These are phyloP conservation scores for Melinaea marsaeus DNA, from an alignment of 2,888 invertebrate genomes.

Conservation along the genomic window DNA sequence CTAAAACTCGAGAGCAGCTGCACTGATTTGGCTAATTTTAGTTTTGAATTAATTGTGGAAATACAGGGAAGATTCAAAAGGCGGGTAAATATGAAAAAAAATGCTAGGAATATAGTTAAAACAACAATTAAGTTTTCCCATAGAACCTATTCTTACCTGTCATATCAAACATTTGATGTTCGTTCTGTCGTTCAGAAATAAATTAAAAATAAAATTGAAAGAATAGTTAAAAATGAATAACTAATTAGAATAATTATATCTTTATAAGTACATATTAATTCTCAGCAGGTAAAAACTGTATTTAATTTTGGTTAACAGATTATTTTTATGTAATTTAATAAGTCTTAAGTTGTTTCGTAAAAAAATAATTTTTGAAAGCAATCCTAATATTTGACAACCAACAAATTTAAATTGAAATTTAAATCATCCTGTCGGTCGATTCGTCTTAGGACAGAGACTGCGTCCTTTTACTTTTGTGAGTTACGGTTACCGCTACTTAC, in stretches of 20 bases:
- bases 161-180: background rate
- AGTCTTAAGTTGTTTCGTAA: constrained; percentile 26
- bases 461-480: background rate
- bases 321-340: constrained; percentile 1
- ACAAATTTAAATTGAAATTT: constrained; percentile 20
- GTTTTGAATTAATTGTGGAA: constrained; percentile 10
- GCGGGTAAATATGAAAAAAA: background rate
- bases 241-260: no score
- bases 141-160: background rate
- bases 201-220: no score
- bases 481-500: constrained; percentile 9
- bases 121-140: constrained; percentile 6
- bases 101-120: constrained; percentile 4
- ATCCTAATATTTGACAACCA: constrained; percentile 31
- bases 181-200: background rate
- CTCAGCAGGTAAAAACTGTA: no score
- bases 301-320: background rate
- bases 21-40: constrained; percentile 6
- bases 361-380: constrained; percentile 27
- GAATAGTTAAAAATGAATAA: no score
- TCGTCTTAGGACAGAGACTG: constrained; percentile 20
- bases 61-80: background rate
- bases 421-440: constrained; percentile 21
- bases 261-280: background rate
- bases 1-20: constrained; percentile 12